Evolutionary conservation across 1,140 invertebrate genomes (phyloP), one percentile per base, ranked within the genome.

Genomic region (Goniozus legneri): DNA sequence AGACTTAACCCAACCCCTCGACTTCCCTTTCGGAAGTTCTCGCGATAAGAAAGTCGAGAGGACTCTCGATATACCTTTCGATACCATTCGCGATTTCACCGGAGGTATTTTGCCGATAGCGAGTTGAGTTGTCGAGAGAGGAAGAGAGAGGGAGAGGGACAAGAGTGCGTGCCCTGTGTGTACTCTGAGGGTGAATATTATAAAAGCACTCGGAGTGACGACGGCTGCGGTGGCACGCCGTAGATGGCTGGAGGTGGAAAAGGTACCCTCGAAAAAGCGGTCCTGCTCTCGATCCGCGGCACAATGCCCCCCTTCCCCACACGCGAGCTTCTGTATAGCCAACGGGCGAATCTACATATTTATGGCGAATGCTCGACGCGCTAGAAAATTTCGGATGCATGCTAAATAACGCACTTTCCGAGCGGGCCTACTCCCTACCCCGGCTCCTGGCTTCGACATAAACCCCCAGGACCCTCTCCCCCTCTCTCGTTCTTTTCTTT

Each of bases 331-430:
- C n/a, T n/a, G n/a, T n/a, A n/a, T n/a, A n/a, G 42, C 24, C 44
- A 46, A 43, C 35, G 48, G 33, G 44, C 32, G 24, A 57, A 67
- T 67, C 46, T 67, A 52, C 65, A 69, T 67, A 69, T 68, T 67
- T 66, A 69, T 67, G 44, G 57, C 36, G 56, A 58, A 57, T 68
- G 64, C 44, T 64, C 62, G 48, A 18, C 52, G 54, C 55, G 50
- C 54, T 52, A 55, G 52, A 69, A 68, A 56, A 69, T 64, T 68
- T 66, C 49, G 40, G 54, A 69, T 65, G 60, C 61, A 67, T 67
- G 55, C 47, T 56, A 65, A 67, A 61, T 60, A 64, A 66, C 50
- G n/a, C n/a, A n/a, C n/a, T n/a, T n/a, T n/a, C n/a, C n/a, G n/a
- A n/a, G n/a, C n/a, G n/a, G n/a, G n/a, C n/a, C n/a, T n/a, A n/a